Conservation (phyloP, 2,797 vertebrate species). For the Anguilla obscura region DNA sequence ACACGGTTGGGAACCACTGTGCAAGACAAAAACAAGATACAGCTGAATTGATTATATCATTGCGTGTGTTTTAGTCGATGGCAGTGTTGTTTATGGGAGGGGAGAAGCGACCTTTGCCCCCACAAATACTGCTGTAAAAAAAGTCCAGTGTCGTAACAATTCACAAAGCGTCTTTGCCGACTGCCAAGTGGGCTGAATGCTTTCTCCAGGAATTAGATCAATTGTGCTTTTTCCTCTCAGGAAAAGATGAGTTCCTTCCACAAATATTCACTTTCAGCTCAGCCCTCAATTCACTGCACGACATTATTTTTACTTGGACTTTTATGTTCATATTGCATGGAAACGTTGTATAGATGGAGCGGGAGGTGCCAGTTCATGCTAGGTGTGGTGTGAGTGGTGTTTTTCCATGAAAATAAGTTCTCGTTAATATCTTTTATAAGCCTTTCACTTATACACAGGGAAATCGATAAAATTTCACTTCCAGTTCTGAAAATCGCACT, state of each 20-base stretch:
- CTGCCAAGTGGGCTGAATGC: neutral
- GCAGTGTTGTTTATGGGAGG: neutral
- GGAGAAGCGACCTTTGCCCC: neutral
- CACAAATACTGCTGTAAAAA: neutral
- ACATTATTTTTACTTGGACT: neutral
- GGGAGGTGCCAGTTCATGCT: neutral
- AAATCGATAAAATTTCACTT: neutral
- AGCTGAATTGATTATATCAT: neutral
- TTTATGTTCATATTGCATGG: neutral
- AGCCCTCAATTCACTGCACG: neutral
- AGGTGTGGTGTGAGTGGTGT: neutral
- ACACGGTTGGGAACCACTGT: neutral
- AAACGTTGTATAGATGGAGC: neutral
- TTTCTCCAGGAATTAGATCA: constrained; percentile 27
- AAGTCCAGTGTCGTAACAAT: neutral
- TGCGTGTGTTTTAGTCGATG: neutral
- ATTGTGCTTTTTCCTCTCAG: constrained; percentile 8
- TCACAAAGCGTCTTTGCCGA: neutral
- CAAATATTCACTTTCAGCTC: neutral
- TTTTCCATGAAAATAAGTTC: neutral
- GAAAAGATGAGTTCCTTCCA: neutral
- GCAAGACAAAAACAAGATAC: neutral
- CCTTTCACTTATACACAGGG: neutral
- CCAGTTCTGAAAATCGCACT: neutral
- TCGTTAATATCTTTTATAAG: neutral